Evolutionary conservation across 2,888 invertebrate species (phyloP).

Genomic region (Eupithecia abbreviata): DNA sequence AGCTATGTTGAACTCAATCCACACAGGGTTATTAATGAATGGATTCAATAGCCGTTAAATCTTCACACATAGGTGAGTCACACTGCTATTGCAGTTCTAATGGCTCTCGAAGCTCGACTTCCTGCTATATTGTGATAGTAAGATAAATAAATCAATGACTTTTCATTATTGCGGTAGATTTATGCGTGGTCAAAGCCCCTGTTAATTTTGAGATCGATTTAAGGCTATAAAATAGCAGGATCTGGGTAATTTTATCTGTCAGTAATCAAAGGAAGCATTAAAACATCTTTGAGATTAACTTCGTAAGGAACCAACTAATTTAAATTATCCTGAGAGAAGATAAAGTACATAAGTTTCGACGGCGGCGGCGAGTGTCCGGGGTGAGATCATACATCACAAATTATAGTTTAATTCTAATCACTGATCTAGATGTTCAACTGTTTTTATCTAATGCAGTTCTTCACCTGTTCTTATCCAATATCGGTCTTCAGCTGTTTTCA

Average conservation of each 20-base stretch:
- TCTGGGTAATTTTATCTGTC: conserved; percentile 1
- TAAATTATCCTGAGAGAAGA: background rate
- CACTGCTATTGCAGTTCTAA: background rate
- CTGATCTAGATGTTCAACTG: too few relatives aligned
- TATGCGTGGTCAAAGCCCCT: background rate
- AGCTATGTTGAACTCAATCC: background rate
- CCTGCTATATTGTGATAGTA: background rate
- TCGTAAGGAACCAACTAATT: background rate
- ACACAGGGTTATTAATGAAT: background rate
- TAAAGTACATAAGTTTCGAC: background rate
- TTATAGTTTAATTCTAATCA: too few relatives aligned
- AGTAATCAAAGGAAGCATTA: background rate
- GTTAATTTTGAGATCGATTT: background rate
- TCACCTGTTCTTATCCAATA: background rate
- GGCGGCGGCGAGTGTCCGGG: too few relatives aligned
- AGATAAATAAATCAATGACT: background rate
- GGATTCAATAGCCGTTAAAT: background rate
- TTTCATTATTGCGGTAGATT: background rate
- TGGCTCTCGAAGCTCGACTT: background rate
- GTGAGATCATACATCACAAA: too few relatives aligned
- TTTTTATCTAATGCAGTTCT: too few relatives aligned
- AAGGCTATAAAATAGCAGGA: background rate
- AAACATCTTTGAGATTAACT: background rate
- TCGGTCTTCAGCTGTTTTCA: background rate
- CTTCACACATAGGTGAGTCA: background rate